Evolutionary conservation across 2,888 invertebrate genomes (phyloP).

Genomic region (Podabrus alpinus): DNA sequence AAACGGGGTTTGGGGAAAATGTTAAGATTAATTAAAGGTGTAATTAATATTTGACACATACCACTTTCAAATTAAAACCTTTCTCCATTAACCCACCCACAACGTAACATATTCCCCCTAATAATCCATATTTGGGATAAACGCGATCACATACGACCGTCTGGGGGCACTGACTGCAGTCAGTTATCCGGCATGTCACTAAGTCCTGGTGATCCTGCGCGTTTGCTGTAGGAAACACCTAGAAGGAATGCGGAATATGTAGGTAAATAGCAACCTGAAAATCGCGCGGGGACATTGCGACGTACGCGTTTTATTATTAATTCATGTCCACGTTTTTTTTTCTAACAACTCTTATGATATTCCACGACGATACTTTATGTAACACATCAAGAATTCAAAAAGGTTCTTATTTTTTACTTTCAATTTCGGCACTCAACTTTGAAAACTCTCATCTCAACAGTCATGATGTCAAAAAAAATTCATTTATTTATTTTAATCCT

Average conservation of each 20-base stretch:
- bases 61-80: background rate
- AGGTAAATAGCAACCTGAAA: constrained; percentile 3
- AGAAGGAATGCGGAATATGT: constrained; percentile 17
- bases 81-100: background rate
- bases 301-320: background rate
- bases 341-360: background rate
- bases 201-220: constrained; percentile 29
- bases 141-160: constrained; percentile 8
- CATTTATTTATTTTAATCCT: background rate
- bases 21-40: background rate
- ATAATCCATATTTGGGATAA: constrained; percentile 10
- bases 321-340: background rate
- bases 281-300: background rate
- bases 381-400: background rate
- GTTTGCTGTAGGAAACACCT: constrained; percentile 22
- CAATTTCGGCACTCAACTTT: background rate
- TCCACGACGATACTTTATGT: background rate
- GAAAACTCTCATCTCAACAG: background rate
- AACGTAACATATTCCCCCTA: constrained; percentile 13
- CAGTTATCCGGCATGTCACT: constrained; percentile 15
- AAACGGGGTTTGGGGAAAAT: background rate
- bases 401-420: background rate
- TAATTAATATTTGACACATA: background rate
- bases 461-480: background rate
- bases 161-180: constrained; percentile 23